Percentiles rank a stretch among this genome's conserved stretches.
These are phyloP conservation scores for Acanthis flammea DNA, from an alignment of 2,797 vertebrate genomes.

Conservation along the genomic window DNA sequence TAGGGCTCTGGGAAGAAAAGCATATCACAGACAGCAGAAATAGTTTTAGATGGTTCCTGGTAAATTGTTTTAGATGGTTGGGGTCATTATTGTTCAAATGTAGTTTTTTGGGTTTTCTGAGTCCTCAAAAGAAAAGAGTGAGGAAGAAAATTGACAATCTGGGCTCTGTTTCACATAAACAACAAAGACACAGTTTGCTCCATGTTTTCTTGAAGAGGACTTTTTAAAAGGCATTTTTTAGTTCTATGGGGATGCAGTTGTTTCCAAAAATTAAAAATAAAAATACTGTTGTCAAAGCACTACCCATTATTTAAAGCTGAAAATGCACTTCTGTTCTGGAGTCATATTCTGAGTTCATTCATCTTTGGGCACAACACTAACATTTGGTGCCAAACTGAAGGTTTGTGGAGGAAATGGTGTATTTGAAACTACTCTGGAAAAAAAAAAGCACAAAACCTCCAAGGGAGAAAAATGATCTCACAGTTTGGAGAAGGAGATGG, in stretches of 20 bases:
- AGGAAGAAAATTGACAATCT: not conserved
- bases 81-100: not conserved
- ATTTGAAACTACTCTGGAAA: not conserved
- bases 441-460: not conserved
- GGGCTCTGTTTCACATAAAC: not conserved
- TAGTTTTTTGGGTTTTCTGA: not conserved
- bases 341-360: not conserved
- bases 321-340: not conserved
- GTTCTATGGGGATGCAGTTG: fast-evolving
- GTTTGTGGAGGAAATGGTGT: not conserved
- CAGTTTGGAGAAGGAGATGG: not conserved
- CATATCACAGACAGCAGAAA: not conserved
- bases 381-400: not conserved
- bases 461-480: not conserved
- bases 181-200: not conserved
- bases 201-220: not conserved
- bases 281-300: not conserved
- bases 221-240: not conserved
- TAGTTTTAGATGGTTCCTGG: not conserved
- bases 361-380: not conserved
- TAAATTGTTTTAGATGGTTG: not conserved
- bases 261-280: slow-evolving; percentile 1
- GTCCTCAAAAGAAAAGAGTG: not conserved
- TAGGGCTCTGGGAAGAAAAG: not conserved
- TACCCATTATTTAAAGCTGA: not conserved